A percentile compares a stretch with the other conserved stretches of the same genome.
Conservation (phyloP, 1,140 invertebrate species). For the Scaptomyza pallida region DNA sequence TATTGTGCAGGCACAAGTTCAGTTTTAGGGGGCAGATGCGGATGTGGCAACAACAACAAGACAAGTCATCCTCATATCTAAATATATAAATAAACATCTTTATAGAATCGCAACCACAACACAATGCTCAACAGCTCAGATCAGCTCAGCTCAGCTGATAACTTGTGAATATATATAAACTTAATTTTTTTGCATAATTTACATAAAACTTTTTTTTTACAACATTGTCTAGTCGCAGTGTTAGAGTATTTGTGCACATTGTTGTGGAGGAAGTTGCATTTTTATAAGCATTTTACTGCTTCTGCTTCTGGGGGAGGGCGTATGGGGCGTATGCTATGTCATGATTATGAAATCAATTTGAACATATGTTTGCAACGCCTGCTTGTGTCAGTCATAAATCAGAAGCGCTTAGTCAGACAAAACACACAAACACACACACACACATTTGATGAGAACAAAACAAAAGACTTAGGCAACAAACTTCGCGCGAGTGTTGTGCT, state of each 20-base stretch:
- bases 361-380: constrained; percentile 68
- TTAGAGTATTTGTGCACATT: constrained; percentile 4
- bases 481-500: constrained; percentile 27
- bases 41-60: constrained; percentile 66
- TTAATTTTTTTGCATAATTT: constrained; percentile 71
- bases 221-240: constrained; percentile 42
- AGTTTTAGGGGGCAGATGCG: constrained; percentile 65
- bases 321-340: constrained; percentile 59
- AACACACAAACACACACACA: constrained; percentile 4
- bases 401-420: constrained; percentile 73
- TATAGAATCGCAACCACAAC: constrained; percentile 49
- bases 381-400: constrained; percentile 64
- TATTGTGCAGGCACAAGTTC: constrained; percentile 23
- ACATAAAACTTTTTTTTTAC: constrained; percentile 48
- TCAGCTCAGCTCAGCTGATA: constrained; percentile 19
- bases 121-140: constrained; percentile 7
- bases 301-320: constrained; percentile 27
- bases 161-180: constrained; percentile 54
- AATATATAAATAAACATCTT: constrained; percentile 3
- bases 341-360: constrained; percentile 81
- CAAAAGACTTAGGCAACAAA: constrained; percentile 74
- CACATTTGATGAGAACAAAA: constrained; percentile 64
- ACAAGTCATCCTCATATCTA: constrained; percentile 17
- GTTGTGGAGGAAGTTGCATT: constrained; percentile 79
- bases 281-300: constrained; percentile 58